Evolutionary conservation across 2,113 vertebrate species (phyloP), one percentile per base, ranked within the genome.

Genomic region (Chiloscyllium plagiosum): DNA sequence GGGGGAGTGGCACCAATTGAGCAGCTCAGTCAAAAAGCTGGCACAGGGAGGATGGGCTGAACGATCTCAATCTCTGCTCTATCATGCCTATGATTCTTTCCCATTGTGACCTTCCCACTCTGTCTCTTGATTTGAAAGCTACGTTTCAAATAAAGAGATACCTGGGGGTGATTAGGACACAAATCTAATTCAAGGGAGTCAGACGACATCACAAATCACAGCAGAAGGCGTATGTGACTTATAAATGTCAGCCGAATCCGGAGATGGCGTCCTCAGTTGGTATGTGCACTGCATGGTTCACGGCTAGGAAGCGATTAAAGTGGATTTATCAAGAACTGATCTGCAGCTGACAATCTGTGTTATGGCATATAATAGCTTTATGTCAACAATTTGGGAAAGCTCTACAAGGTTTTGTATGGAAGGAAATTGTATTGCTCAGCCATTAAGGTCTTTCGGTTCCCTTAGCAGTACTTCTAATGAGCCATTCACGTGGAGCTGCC

Each of bases 111-210:
- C 78, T 19, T 83, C 42, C 19, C 80, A 83, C 80, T 42, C n/a
- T 65, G 56, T 33, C 52, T 33, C 56, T 90, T 52, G 66, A 37
- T 37, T 20, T 37, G 89, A 37, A 37, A 37, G 89, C 56, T 22
- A 66, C 17, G 22, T 93, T 12, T 93, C 33, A 33, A 93, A 37
- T n/a, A 93, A 66, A 37, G 37, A 33, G 89, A 92, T 92, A 92
- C 56, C 89, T 65, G 89, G 89, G 56, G 66, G 29, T 93, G 89
- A 93, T 66, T 93, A n/a, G 33, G 61, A 37, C 61, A 10, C 56
- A 17, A 68, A 93, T 93, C 89, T 93, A 93, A 93, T 93, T 93
- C 33, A n/a, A 37, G 89, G 61, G 89, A 93, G 66, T 93, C 89
- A 42, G 89, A 19, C 61, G 4, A 66, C 29, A 66, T 33, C 65